Evolutionary conservation across 2,888 invertebrate species (phyloP).

Genomic region (Orchesella flavescens): DNA sequence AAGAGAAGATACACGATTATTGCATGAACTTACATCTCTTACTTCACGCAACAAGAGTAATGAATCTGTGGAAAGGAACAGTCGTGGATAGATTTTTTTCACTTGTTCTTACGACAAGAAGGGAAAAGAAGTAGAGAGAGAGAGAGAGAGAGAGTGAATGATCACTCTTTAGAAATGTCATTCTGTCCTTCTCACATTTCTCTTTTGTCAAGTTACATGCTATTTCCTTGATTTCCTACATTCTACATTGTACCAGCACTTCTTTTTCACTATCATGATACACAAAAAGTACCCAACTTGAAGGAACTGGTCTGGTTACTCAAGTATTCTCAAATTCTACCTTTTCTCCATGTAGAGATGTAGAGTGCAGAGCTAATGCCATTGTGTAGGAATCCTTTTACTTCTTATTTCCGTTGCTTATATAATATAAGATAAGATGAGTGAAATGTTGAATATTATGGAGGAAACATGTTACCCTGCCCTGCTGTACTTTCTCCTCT

Average conservation of each 20-base stretch:
- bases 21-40: too few relatives aligned
- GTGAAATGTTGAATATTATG: conserved; percentile 33
- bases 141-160: conserved; percentile 47
- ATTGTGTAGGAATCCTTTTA: too few relatives aligned
- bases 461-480: conserved; percentile 35
- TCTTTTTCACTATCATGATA: conserved; percentile 1
- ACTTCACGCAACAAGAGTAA: conserved; percentile 45
- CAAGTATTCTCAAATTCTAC: conserved; percentile 22
- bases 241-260: not conserved
- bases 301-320: conserved; percentile 26
- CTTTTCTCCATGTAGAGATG: not conserved
- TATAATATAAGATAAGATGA: not conserved
- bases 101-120: conserved; percentile 1
- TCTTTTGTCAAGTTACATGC: conserved; percentile 40
- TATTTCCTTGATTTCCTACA: conserved; percentile 44
- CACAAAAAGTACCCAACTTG: conserved; percentile 13
- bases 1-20: too few relatives aligned
- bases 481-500: conserved; percentile 15
- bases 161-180: conserved; percentile 62
- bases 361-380: too few relatives aligned
- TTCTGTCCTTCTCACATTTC: conserved; percentile 61
- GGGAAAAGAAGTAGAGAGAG: not conserved
- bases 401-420: not conserved
- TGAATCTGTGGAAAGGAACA: conserved; percentile 33
- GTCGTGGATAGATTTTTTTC: conserved; percentile 45